Conservation (phyloP, 2,888 invertebrate genomes). For the Drosophila seclusa region DNA sequence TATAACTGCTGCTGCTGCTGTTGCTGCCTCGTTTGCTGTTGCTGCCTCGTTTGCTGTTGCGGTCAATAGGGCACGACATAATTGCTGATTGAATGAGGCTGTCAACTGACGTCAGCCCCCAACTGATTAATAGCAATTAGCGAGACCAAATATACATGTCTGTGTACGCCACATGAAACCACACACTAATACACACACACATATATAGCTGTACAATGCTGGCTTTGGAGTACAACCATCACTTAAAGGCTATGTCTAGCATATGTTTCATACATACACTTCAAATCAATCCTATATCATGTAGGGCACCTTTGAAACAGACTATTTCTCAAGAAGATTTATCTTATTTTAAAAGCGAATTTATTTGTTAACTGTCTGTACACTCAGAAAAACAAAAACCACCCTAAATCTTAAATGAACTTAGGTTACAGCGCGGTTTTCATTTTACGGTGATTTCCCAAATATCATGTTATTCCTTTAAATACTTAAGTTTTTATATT, state of each 20-base stretch:
- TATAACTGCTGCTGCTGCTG: constrained; percentile 39
- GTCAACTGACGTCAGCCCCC: constrained; percentile 66
- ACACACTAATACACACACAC: not conserved
- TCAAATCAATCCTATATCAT: not conserved
- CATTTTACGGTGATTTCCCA: no score
- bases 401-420: not conserved
- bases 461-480: not conserved
- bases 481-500: not conserved
- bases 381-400: not conserved
- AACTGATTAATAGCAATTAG: constrained; percentile 73
- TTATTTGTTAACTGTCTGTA: not conserved
- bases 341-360: not conserved
- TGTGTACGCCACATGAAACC: not conserved
- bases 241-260: not conserved
- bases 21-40: constrained; percentile 17
- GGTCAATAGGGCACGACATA: constrained; percentile 73
- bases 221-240: not conserved
- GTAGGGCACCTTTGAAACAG: not conserved
- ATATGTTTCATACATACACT: not conserved
- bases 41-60: constrained; percentile 36
- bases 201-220: not conserved
- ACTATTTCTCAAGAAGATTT: no score
- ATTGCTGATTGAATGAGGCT: constrained; percentile 64
- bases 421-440: no score
- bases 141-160: constrained; percentile 8